Evolutionary conservation across 2,888 invertebrate species (phyloP), one percentile per base, ranked within the genome.

Genomic region (Dichetophora obliterata): DNA sequence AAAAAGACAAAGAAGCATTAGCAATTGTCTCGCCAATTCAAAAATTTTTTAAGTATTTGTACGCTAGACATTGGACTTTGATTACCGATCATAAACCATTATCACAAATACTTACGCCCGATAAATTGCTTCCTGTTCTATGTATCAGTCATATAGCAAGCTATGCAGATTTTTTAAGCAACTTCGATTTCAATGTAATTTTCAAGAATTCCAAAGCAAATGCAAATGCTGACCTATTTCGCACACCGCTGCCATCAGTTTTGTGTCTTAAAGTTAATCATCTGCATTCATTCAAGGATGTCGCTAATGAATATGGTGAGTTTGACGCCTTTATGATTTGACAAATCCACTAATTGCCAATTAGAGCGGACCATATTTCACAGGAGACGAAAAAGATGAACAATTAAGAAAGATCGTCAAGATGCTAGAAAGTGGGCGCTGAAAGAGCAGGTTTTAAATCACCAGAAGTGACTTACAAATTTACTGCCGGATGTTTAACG

Each of bases 311-410:
- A 43, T 34, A 65, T 16, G 76, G 78, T 66, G 71, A 69, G 11
- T 80, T 80, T 31, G 80, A 80, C 61, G 22, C 72, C 16, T 81
- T 80, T 59, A 31, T 78, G 3, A 70, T 78, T 19, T 52, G 76
- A 3, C 81, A 81, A 71, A 75, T 81, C 34, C 71, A 80, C 11
- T 80, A 80, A 75, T 50, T 80, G n/a, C 78, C 78, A 22, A 8
- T 80, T 14, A 75, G 66, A 19, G 77, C 75, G 0, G 75, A 76
- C 31, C 24, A 48, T 11, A 76, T 80, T 22, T 74, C 75, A 5
- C 19, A 27, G 27, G 80, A 75, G 78, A 79, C 77, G 2, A 65
- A 69, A 22, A 79, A 74, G 76, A 80, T 57, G 19, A 11, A 4
- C 52, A 75, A 6, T 65, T 81, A 3, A 78, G 78, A 0, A 77